phyloP scores from a whole-genome alignment of 2,888 invertebrate species.

The Mythimna pallens region DNA sequence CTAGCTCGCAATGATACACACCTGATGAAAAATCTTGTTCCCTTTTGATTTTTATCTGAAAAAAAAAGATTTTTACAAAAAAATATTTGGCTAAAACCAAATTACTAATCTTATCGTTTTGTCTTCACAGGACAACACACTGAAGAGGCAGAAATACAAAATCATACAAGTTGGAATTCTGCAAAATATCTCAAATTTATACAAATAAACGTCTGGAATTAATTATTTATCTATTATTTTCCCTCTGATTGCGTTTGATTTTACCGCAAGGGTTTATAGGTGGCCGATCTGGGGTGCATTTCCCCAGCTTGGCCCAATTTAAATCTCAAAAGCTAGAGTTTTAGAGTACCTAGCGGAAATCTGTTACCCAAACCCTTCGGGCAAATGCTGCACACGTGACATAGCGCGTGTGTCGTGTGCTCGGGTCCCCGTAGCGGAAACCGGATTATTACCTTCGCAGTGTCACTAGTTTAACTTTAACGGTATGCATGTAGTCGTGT shows the following conservation, averaged over 20 bases:
- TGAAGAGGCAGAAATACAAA: not conserved
- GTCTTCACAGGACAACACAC: constrained; percentile 12
- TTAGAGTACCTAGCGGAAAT: no score
- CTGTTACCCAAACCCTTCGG: no score
- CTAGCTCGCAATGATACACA: constrained; percentile 91
- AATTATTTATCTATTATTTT: not conserved
- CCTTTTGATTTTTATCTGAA: constrained; percentile 89
- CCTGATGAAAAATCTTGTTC: constrained; percentile 89
- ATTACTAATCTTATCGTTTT: not conserved
- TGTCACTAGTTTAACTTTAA: no score
- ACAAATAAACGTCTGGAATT: constrained; percentile 28
- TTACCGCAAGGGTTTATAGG: not conserved
- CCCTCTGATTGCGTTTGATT: not conserved
- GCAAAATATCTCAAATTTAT: not conserved
- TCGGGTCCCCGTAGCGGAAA: no score
- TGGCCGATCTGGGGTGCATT: no score
- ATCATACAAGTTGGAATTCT: not conserved
- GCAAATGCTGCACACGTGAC: no score
- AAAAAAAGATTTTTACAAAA: not conserved
- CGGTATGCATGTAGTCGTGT: no score
- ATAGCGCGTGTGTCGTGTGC: no score
- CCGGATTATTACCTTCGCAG: no score
- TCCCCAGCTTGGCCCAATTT: no score
- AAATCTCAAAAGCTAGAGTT: no score
- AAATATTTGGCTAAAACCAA: not conserved